phyloP scores from a whole-genome alignment of 2,113 vertebrate genomes.

The Uropsilus gracilis region DNA sequence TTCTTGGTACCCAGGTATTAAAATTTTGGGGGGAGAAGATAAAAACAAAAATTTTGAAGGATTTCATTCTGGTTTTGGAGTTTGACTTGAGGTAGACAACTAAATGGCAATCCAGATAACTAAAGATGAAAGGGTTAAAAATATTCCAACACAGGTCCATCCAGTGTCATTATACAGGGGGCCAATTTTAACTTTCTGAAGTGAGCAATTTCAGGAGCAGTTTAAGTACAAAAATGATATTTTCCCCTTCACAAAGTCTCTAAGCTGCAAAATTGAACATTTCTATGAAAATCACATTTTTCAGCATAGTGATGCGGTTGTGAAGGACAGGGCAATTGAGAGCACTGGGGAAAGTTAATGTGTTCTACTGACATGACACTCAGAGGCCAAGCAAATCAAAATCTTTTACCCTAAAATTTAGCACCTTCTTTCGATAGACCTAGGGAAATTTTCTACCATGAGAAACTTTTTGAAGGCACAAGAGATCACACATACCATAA shows the following conservation, averaged over 20 bases:
- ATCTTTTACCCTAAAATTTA: neutral
- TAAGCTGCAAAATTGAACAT: slow-evolving; percentile 67
- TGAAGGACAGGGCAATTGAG: slow-evolving; percentile 68
- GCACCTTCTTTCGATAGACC: neutral
- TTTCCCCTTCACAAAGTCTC: slow-evolving; percentile 55
- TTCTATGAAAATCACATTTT: slow-evolving; percentile 78
- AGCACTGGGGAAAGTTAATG: slow-evolving; percentile 54
- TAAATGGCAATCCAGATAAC: neutral
- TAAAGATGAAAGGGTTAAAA: slow-evolving; percentile 63
- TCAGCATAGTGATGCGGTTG: slow-evolving; percentile 58
- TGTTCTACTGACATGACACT: neutral
- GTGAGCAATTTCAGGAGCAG: slow-evolving; percentile 52
- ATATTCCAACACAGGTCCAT: neutral
- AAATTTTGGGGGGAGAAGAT: neutral
- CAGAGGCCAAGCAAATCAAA: slow-evolving; percentile 13
- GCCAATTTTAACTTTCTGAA: slow-evolving; percentile 64
- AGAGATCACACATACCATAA: neutral
- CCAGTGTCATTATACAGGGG: neutral
- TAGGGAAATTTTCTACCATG: neutral
- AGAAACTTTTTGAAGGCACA: neutral
- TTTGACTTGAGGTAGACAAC: neutral
- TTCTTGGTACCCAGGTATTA: neutral
- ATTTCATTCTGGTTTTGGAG: neutral
- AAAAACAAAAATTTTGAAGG: neutral
- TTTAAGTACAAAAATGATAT: slow-evolving; percentile 58